Conservation (phyloP, 2,888 invertebrate genomes). For the Autographa pulchrina region DNA sequence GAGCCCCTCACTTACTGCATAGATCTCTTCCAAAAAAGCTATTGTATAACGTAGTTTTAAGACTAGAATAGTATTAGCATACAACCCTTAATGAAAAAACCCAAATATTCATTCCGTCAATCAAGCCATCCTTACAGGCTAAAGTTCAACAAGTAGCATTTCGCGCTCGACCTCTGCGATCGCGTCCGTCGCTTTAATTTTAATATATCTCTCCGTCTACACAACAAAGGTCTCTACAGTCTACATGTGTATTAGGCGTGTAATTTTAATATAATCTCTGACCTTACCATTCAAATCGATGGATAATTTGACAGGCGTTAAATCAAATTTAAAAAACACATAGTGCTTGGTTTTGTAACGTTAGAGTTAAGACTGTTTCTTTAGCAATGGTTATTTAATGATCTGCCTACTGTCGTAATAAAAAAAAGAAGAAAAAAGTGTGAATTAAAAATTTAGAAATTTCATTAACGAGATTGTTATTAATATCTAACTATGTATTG, state of each 20-base stretch:
- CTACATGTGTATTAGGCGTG: conserved; percentile 13
- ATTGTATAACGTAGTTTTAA: too few species aligned
- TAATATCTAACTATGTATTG: too few species aligned
- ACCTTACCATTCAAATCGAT: conserved; percentile 39
- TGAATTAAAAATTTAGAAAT: too few species aligned
- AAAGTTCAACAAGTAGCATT: conserved; percentile 9
- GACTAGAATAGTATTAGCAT: too few species aligned
- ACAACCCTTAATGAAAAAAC: neutral
- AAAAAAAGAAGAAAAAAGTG: neutral
- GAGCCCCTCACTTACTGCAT: too few species aligned
- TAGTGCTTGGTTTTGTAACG: neutral
- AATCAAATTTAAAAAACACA: conserved; percentile 27
- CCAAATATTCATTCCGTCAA: conserved; percentile 1
- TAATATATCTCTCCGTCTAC: neutral
- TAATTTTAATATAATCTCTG: conserved; percentile 22
- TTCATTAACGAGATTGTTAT: too few species aligned
- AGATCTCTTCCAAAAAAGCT: too few species aligned
- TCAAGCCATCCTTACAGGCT: neutral
- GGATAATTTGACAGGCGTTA: conserved; percentile 26
- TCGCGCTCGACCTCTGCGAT: neutral
- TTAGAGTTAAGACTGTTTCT: neutral
- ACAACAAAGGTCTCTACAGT: conserved; percentile 1
- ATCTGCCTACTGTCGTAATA: neutral
- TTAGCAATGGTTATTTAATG: neutral
- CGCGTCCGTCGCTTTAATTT: conserved; percentile 8